These are phyloP conservation scores for Desoria tigrina DNA, from an alignment of 2,888 invertebrate species.

Conservation along the genomic window DNA sequence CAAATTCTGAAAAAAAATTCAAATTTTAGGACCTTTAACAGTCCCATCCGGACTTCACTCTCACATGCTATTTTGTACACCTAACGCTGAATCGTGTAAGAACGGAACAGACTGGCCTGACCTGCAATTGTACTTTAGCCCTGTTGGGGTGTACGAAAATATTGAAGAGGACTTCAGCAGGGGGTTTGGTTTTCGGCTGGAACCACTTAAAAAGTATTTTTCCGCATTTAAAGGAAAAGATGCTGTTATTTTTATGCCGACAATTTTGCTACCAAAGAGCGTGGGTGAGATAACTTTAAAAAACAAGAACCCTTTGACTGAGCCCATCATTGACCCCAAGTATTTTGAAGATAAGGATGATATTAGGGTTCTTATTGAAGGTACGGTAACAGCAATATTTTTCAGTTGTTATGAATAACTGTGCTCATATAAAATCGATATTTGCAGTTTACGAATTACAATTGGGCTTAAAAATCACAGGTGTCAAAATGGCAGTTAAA, in stretches of 20 bases:
- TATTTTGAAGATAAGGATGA: conserved; percentile 42
- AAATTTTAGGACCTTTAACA: conserved; percentile 33
- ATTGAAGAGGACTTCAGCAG: conserved; percentile 22
- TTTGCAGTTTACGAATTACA: not conserved
- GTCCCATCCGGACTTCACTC: conserved; percentile 20
- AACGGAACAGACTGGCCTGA: conserved; percentile 69
- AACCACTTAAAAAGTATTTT: conserved; percentile 13
- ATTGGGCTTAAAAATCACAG: too few species aligned
- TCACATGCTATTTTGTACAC: conserved; percentile 32
- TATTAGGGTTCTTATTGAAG: conserved; percentile 34
- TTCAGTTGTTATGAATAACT: not conserved
- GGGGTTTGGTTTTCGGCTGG: conserved; percentile 4
- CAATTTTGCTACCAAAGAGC: conserved; percentile 9
- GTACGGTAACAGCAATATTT: too few species aligned
- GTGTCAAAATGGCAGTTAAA: conserved; percentile 33
- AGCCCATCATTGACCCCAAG: conserved; percentile 42
- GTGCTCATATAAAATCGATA: not conserved
- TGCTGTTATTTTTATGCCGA: conserved; percentile 26
- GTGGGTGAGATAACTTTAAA: conserved; percentile 35
- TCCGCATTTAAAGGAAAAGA: conserved; percentile 37
- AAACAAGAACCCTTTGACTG: conserved; percentile 35
- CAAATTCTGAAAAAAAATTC: not conserved
- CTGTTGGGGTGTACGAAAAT: conserved; percentile 26
- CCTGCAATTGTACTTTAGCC: conserved; percentile 69
- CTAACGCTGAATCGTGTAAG: conserved; percentile 19